Evolutionary conservation across 2,113 vertebrate species (phyloP), one percentile per base, ranked within the genome.

Genomic region (Gobius niger): DNA sequence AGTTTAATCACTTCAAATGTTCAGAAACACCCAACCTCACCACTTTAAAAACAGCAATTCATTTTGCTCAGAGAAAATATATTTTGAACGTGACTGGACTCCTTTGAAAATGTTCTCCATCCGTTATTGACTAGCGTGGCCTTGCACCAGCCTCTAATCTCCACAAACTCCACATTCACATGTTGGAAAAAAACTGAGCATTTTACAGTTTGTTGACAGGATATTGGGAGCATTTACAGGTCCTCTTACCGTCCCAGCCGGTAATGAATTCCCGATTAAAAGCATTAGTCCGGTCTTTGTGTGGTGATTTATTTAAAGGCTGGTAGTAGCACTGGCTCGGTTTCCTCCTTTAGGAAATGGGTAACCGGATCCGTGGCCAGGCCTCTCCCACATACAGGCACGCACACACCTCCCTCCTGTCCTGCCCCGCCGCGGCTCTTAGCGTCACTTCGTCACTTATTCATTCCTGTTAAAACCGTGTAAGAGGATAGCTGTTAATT

Each of bases 401-500:
- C 70, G 61, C 62, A 73, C 74, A 70, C 72, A 66, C 70, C 57
- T 53, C 47, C 51, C 66, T 24, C 44, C 54, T 40, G 54, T 19
- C 54, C 1, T 66, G 74, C 78, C 68, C 52, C 65, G 64, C 78
- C 72, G 81, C 68, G 60, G 73, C 63, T 70, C 65, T 83, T 84
- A 83, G 76, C 72, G 83, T 82, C 82, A 75, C 86, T 78, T 85
- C 85, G 85, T 90, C 76, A 90, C 81, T 91, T 90, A 88, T 91
- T 92, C 83, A 93, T 91, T 78, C 79, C 82, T 77, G 89, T 89
- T 93, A 92, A 92, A 91, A 89, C 91, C 89, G 88, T 91, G 95
- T 95, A 94, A 96, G 92, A 88, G 84, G 94, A 96, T 94, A 92
- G 93, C 93, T 13, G 94, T 94, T 97, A 95, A 96, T 98, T 96